Percentiles rank a stretch among this genome's conserved stretches.
phyloP scores from a whole-genome alignment of 1,140 invertebrate species.

The Acromyrmex echinatior region DNA sequence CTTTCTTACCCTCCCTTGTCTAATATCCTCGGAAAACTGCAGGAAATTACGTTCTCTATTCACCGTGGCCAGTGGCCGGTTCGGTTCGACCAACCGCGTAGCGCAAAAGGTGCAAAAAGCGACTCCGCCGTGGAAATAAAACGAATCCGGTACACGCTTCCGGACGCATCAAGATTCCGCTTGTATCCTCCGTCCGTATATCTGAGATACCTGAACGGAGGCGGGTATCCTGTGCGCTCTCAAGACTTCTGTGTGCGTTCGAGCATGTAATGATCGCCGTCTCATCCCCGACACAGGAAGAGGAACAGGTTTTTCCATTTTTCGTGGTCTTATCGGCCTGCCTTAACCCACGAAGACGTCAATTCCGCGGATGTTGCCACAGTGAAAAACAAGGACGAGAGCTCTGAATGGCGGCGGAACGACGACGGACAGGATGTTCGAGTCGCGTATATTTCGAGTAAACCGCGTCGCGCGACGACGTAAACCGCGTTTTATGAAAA shows the following conservation, averaged over 20 bases:
- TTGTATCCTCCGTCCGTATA: constrained; percentile 61
- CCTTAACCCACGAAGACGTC: constrained; percentile 74
- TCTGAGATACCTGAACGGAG: constrained; percentile 69
- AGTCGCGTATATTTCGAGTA: constrained; percentile 36
- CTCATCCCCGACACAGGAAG: constrained; percentile 76
- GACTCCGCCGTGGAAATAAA: constrained; percentile 28
- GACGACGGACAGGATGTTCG: constrained; percentile 29
- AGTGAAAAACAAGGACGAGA: constrained; percentile 55
- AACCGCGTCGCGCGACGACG: background rate
- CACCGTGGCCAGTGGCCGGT: constrained; percentile 2
- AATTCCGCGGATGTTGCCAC: constrained; percentile 72
- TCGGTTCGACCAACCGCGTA: constrained; percentile 39
- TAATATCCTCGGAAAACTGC: constrained; percentile 49
- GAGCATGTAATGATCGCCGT: constrained; percentile 74
- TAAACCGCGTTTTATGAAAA: constrained; percentile 29
- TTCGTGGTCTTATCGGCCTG: constrained; percentile 76
- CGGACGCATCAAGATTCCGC: constrained; percentile 70
- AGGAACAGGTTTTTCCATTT: constrained; percentile 81
- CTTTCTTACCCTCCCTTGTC: constrained; percentile 7
- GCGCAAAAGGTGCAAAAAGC: constrained; percentile 39
- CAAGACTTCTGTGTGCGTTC: constrained; percentile 68
- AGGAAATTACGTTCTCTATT: constrained; percentile 49
- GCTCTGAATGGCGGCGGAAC: constrained; percentile 20
- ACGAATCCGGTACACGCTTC: constrained; percentile 64
- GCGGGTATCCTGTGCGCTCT: constrained; percentile 66